Evolutionary conservation across 2,113 vertebrate species (phyloP).

Genomic region (Halcyon senegalensis): DNA sequence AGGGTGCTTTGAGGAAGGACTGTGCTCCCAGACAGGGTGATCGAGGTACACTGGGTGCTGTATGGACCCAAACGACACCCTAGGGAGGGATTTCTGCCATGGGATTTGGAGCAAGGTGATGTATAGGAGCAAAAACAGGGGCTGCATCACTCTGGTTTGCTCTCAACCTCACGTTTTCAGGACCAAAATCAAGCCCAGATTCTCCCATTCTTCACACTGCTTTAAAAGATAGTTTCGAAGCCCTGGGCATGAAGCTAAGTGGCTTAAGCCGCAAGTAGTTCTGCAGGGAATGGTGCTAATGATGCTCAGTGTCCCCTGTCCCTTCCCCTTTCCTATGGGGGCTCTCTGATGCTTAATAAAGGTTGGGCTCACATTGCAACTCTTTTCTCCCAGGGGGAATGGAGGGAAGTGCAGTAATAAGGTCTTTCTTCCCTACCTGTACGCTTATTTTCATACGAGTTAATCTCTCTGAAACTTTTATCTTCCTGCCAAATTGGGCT

Average conservation of each 20-base stretch:
- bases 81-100: neutral
- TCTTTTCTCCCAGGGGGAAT: slow-evolving; percentile 20
- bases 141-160: rapidly evolving
- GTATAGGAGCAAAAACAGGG: neutral
- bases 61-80: neutral
- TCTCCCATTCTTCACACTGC: neutral
- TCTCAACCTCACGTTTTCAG: neutral
- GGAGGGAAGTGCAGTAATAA: neutral
- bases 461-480: slow-evolving; percentile 50
- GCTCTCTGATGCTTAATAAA: neutral
- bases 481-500: slow-evolving; percentile 41
- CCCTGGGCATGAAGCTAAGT: neutral
- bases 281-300: neutral
- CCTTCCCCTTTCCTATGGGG: neutral
- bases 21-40: neutral
- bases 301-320: neutral
- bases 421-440: neutral
- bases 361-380: neutral
- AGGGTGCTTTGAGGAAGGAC: neutral
- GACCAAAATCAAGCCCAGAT: neutral
- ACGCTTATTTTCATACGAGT: slow-evolving; percentile 42
- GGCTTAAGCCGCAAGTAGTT: neutral
- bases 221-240: neutral
- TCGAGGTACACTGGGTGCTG: rapidly evolving
- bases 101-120: neutral